phyloP scores from a whole-genome alignment of 2,797 vertebrate species.

The Hippoglossus hippoglossus region DNA sequence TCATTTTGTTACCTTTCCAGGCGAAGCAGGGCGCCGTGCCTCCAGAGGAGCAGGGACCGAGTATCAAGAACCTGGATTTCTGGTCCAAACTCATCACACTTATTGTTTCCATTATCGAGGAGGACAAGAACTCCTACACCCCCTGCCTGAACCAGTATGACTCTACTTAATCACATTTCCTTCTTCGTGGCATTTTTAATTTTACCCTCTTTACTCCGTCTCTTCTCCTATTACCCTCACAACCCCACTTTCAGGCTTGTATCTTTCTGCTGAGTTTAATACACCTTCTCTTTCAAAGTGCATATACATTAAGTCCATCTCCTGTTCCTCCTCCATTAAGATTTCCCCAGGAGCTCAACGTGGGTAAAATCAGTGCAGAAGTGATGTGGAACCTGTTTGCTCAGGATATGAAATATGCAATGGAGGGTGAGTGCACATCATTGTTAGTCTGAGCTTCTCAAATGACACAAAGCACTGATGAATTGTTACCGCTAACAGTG shows the following conservation, averaged over 20 bases:
- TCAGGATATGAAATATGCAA: slow-evolving; percentile 99
- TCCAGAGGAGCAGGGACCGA: slow-evolving; percentile 97
- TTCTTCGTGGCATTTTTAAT: slow-evolving; percentile 5
- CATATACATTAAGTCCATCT: neutral
- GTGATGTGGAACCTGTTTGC: slow-evolving; percentile 99
- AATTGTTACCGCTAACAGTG: neutral
- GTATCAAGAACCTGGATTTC: slow-evolving; percentile 99
- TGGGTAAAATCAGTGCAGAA: slow-evolving; percentile 98
- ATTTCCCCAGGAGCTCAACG: slow-evolving; percentile 98
- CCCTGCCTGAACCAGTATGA: slow-evolving; percentile 98
- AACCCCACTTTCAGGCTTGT: neutral
- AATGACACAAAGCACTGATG: neutral
- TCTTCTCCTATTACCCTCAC: neutral
- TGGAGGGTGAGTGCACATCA: slow-evolving; percentile 91
- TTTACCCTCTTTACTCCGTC: neutral
- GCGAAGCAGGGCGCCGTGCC: slow-evolving; percentile 94
- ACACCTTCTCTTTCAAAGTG: slow-evolving; percentile 7
- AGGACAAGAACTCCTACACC: slow-evolving; percentile 99
- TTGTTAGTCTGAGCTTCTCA: neutral
- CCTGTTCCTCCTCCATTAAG: slow-evolving; percentile 72
- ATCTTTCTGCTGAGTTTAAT: slow-evolving; percentile 6
- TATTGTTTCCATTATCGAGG: slow-evolving; percentile 98
- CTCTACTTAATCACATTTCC: neutral
- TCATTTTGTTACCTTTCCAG: slow-evolving; percentile 70
- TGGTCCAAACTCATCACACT: slow-evolving; percentile 99